Conservation (phyloP, 2,113 vertebrate genomes). For the Rhinogobius similis region DNA sequence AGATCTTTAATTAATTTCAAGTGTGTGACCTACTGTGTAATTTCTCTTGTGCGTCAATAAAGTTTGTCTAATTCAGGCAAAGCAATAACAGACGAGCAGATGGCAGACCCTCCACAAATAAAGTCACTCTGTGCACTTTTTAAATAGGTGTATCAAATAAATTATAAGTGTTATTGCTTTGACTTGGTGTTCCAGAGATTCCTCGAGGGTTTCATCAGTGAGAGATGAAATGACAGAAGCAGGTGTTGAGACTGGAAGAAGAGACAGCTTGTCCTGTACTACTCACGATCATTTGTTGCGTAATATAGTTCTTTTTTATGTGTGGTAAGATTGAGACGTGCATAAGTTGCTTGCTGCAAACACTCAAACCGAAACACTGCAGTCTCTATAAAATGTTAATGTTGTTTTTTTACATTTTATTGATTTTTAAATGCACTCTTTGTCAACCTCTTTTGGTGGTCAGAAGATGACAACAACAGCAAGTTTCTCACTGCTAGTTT, state of each 20-base stretch:
- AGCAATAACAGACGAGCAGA: no score
- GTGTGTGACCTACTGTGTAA: no score
- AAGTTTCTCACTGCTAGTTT: background rate
- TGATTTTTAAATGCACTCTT: constrained; percentile 15
- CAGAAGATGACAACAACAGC: constrained; percentile 28
- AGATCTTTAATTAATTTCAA: no score
- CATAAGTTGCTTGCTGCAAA: background rate
- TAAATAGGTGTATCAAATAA: constrained; percentile 31
- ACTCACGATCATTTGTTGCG: background rate
- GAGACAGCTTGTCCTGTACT: constrained; percentile 3
- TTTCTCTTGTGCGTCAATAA: no score
- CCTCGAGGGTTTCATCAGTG: constrained; percentile 33
- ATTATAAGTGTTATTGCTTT: constrained; percentile 23
- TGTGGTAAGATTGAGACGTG: background rate
- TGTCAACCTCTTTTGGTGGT: constrained; percentile 57
- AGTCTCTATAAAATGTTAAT: background rate
- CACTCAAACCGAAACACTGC: no score
- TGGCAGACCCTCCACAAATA: no score
- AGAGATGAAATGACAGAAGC: constrained; percentile 50
- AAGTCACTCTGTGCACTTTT: background rate
- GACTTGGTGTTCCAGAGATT: constrained; percentile 19
- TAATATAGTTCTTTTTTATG: background rate
- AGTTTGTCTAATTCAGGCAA: no score
- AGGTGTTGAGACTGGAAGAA: constrained; percentile 40
- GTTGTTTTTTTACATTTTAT: background rate